Conservation (phyloP, 2,797 vertebrate species). For the Botia almorhae region DNA sequence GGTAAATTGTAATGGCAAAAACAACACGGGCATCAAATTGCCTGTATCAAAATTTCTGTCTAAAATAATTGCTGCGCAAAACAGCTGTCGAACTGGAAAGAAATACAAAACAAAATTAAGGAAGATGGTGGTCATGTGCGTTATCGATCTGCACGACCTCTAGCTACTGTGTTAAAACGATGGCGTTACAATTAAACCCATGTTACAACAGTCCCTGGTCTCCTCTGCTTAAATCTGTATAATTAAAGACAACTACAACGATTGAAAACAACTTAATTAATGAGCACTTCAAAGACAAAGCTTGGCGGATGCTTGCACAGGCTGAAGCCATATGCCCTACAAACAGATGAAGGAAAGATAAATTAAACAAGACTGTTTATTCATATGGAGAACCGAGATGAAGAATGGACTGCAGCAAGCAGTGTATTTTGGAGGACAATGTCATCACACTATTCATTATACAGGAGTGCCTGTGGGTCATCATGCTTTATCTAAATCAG, state of each 20-base stretch:
- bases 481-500: conserved; percentile 75
- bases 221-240: neutral
- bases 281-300: conserved; percentile 12
- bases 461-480: conserved; percentile 74
- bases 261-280: conserved; percentile 17
- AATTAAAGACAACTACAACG: neutral
- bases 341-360: conserved; percentile 67
- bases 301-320: conserved; percentile 33
- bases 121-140: no score
- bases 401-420: conserved; percentile 64
- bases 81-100: no score
- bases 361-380: conserved; percentile 79
- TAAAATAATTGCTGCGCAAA: no score
- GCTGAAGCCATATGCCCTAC: conserved; percentile 59
- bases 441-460: conserved; percentile 72
- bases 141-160: no score
- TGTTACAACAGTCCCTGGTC: neutral
- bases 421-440: conserved; percentile 68
- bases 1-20: no score
- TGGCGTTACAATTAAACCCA: neutral
- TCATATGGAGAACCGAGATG: conserved; percentile 79
- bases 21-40: no score
- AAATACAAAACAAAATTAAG: no score
- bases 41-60: no score
- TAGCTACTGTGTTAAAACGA: neutral